These are phyloP conservation scores for Pristionchus arcanus DNA, from an alignment of 2,888 invertebrate genomes.

Conservation along the genomic window DNA sequence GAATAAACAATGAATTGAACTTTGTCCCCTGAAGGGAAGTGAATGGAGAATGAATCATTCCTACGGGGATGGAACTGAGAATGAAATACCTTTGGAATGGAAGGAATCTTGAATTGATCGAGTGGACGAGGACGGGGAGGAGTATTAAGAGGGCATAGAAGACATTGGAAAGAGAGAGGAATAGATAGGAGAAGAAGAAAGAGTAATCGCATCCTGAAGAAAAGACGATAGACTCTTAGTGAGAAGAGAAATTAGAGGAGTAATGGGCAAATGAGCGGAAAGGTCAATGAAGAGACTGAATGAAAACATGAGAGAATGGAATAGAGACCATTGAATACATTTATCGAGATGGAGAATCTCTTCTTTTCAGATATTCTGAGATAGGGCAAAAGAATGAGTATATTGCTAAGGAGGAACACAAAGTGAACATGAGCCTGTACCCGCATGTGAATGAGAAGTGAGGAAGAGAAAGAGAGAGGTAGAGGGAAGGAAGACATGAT, in stretches of 20 bases:
- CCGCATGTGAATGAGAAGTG: conserved; percentile 20
- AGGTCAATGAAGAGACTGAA: background rate
- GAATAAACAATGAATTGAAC: background rate
- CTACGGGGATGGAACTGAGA: background rate
- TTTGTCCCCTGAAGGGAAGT: background rate
- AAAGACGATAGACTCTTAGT: background rate
- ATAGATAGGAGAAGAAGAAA: background rate
- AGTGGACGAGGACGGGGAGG: conserved; percentile 75
- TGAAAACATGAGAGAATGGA: background rate
- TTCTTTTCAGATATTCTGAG: background rate
- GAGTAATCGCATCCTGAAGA: conserved; percentile 29
- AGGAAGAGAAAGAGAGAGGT: conserved; percentile 26
- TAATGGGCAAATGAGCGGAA: background rate
- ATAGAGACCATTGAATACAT: background rate
- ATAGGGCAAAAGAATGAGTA: background rate
- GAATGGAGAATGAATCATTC: conserved; percentile 10
- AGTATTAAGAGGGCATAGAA: conserved; percentile 67
- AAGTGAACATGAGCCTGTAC: conserved; percentile 1
- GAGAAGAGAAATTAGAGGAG: background rate
- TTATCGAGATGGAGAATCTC: background rate
- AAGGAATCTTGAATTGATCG: conserved; percentile 77
- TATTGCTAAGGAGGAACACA: background rate
- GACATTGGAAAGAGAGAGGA: conserved; percentile 58
- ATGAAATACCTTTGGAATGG: conserved; percentile 57
- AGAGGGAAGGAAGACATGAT: background rate